These are phyloP conservation scores for Heteromormyrus szaboi DNA, from an alignment of 2,797 vertebrate genomes.

Conservation along the genomic window DNA sequence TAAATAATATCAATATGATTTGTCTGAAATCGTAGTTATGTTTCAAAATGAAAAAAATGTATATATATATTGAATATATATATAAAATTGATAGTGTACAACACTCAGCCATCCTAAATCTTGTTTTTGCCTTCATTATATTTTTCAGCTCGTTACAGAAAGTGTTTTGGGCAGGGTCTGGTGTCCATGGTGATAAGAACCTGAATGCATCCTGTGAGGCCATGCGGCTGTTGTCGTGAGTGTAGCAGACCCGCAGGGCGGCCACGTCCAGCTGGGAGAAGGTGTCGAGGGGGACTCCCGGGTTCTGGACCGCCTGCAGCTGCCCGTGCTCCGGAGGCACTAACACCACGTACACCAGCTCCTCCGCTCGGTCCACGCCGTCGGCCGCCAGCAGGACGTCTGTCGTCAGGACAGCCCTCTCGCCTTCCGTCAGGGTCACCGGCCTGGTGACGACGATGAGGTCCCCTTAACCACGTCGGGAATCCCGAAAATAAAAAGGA, in stretches of 20 bases:
- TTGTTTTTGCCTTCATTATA: background rate
- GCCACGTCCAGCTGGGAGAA: constrained; percentile 85
- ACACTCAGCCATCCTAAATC: no score
- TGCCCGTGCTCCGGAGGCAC: constrained; percentile 77
- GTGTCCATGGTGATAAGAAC: constrained; percentile 43
- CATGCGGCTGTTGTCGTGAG: constrained; percentile 72
- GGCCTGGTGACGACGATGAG: constrained; percentile 73
- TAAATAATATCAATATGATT: background rate
- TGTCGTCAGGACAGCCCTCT: constrained; percentile 84
- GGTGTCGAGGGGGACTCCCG: constrained; percentile 64
- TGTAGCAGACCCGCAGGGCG: constrained; percentile 72
- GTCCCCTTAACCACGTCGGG: constrained; percentile 60
- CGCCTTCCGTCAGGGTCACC: constrained; percentile 79
- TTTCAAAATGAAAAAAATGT: background rate
- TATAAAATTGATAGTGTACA: background rate
- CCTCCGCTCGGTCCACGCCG: constrained; percentile 72
- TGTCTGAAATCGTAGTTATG: background rate
- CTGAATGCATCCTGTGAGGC: constrained; percentile 66
- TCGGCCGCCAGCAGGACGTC: constrained; percentile 85
- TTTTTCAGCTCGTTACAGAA: background rate
- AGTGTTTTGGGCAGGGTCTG: background rate
- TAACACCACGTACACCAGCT: constrained; percentile 76
- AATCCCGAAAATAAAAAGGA: constrained; percentile 18
- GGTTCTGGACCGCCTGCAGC: constrained; percentile 75
- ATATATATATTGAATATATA: background rate